These are phyloP conservation scores for Meganola albula DNA, from an alignment of 2,888 invertebrate genomes.

Conservation along the genomic window DNA sequence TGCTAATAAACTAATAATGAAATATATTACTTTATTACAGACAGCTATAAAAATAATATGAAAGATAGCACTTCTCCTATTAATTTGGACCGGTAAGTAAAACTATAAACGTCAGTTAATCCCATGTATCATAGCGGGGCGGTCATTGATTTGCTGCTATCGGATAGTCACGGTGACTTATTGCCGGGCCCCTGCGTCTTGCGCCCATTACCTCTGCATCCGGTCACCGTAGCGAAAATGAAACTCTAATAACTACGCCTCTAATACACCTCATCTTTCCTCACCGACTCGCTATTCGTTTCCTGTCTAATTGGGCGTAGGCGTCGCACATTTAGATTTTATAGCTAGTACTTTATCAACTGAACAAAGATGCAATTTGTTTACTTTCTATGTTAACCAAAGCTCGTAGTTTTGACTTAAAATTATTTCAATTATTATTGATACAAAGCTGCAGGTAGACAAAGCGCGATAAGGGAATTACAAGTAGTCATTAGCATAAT, in stretches of 20 bases:
- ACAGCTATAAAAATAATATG: constrained; percentile 53
- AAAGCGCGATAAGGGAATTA: constrained; percentile 70
- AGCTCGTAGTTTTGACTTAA: constrained; percentile 9
- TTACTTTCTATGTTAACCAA: constrained; percentile 6
- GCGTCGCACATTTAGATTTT: constrained; percentile 48
- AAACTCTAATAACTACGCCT: constrained; percentile 37
- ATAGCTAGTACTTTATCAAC: constrained; percentile 37
- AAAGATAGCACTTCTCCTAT: constrained; percentile 52
- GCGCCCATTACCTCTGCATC: constrained; percentile 51
- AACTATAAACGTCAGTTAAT: constrained; percentile 71
- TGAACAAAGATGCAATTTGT: constrained; percentile 2
- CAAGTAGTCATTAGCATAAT: constrained; percentile 69
- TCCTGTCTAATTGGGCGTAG: constrained; percentile 79
- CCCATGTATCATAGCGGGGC: constrained; percentile 71
- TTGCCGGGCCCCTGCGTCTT: constrained; percentile 57
- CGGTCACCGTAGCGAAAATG: constrained; percentile 26
- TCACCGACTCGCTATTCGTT: constrained; percentile 60
- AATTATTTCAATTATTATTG: constrained; percentile 32
- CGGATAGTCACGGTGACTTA: constrained; percentile 66
- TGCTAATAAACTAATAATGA: constrained; percentile 16
- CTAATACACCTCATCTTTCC: constrained; percentile 63
- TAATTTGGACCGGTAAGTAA: constrained; percentile 62
- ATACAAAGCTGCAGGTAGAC: constrained; percentile 50
- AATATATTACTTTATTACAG: constrained; percentile 9
- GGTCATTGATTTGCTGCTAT: constrained; percentile 74